phyloP scores from a whole-genome alignment of 2,797 vertebrate genomes.

The Microctenopoma stevenorrisi region DNA sequence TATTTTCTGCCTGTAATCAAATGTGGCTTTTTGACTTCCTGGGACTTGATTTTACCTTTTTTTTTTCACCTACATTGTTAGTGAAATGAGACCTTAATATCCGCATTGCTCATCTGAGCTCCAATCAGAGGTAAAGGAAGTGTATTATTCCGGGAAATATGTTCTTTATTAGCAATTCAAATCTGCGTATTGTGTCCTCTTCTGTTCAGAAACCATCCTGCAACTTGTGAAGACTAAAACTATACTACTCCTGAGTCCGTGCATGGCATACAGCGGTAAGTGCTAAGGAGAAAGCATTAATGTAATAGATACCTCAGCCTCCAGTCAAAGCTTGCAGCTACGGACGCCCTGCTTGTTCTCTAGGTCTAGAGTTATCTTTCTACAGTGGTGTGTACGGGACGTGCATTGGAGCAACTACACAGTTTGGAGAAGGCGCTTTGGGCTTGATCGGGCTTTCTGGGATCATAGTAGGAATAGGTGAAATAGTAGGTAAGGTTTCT shows the following conservation, averaged over 20 bases:
- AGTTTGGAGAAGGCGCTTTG: conserved; percentile 81
- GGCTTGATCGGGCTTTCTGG: conserved; percentile 87
- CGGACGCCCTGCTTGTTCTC: conserved; percentile 13
- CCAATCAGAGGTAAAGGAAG: conserved; percentile 11
- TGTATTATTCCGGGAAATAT: neutral
- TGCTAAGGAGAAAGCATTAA: conserved; percentile 6
- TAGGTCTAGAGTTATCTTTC: conserved; percentile 86
- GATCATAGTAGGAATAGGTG: conserved; percentile 84
- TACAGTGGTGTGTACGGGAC: conserved; percentile 88
- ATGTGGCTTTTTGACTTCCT: conserved; percentile 30
- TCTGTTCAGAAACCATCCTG: conserved; percentile 77
- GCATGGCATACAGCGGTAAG: conserved; percentile 88
- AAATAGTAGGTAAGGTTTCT: conserved; percentile 81
- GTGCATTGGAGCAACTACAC: conserved; percentile 83
- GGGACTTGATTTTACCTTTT: conserved; percentile 6
- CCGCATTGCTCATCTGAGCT: conserved; percentile 24
- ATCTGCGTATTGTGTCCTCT: conserved; percentile 25
- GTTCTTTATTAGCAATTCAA: conserved; percentile 45
- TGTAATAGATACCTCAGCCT: conserved; percentile 15
- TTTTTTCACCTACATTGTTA: conserved; percentile 25
- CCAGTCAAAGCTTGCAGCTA: conserved; percentile 31
- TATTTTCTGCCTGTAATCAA: conserved; percentile 38
- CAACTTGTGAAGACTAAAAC: conserved; percentile 79
- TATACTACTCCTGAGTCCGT: conserved; percentile 83
- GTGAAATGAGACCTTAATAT: conserved; percentile 21